Evolutionary conservation across 2,888 invertebrate genomes (phyloP).

Genomic region (Masnerella sp.): DNA sequence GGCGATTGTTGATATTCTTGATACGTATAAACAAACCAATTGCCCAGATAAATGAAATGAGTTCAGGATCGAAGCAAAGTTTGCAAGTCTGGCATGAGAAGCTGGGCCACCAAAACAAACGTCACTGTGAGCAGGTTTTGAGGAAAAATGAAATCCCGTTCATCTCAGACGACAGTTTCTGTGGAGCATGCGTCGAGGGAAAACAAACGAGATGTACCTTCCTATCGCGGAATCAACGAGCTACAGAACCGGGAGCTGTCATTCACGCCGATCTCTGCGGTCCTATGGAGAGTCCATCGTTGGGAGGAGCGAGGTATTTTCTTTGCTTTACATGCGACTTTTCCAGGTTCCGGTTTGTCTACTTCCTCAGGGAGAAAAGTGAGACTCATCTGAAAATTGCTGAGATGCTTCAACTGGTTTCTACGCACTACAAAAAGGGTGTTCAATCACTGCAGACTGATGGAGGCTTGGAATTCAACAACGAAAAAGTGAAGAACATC

Average conservation of each 20-base stretch:
- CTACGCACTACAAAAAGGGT: neutral
- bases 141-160: constrained; percentile 2
- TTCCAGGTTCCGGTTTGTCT: constrained; percentile 44
- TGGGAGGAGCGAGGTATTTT: constrained; percentile 50
- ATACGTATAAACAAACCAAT: constrained; percentile 11
- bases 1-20: constrained; percentile 5
- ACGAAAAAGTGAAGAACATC: constrained; percentile 13
- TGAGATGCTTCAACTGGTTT: constrained; percentile 6
- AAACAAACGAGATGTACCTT: constrained; percentile 62
- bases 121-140: constrained; percentile 64
- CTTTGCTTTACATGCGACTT: constrained; percentile 60
- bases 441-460: constrained; percentile 32
- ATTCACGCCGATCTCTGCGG: constrained; percentile 57
- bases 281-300: constrained; percentile 42
- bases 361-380: constrained; percentile 26
- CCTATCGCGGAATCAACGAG: constrained; percentile 44
- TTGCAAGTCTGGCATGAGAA: constrained; percentile 66
- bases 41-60: neutral
- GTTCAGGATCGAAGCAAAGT: constrained; percentile 7
- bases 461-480: constrained; percentile 40
- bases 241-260: constrained; percentile 32
- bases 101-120: constrained; percentile 69
- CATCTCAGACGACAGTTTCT: neutral
- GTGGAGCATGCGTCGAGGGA: constrained; percentile 8
- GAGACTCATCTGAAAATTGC: constrained; percentile 55